A percentile compares a stretch with the other conserved stretches of the same genome.
These are phyloP conservation scores for Prionailurus bengalensis DNA, from an alignment of 2,113 vertebrate species.

Conservation along the genomic window DNA sequence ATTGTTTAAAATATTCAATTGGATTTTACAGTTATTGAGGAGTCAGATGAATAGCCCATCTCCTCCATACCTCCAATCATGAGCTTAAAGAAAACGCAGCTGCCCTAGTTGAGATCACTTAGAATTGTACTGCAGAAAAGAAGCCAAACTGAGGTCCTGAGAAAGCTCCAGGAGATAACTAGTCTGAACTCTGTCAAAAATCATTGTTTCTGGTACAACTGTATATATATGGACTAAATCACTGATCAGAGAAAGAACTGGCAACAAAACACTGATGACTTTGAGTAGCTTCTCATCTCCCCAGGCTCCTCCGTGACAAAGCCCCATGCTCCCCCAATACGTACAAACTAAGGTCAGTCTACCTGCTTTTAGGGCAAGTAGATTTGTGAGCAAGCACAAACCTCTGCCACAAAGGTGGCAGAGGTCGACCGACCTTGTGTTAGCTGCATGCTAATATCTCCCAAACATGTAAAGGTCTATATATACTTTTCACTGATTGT, in stretches of 20 bases:
- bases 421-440: constrained; percentile 64
- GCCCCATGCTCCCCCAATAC: not conserved
- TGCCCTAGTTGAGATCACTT: not conserved
- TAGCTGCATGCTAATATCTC: constrained; percentile 62
- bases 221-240: not conserved
- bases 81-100: not conserved
- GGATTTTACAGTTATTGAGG: constrained; percentile 8
- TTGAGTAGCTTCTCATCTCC: not conserved
- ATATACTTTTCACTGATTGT: constrained; percentile 74
- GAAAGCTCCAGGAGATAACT: constrained; percentile 7
- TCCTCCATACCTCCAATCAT: not conserved
- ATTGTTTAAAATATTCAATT: constrained; percentile 23
- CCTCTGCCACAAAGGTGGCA: not conserved
- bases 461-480: constrained; percentile 69
- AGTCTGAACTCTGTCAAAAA: not conserved
- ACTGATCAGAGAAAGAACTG: not conserved
- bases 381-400: constrained; percentile 53
- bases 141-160: not conserved
- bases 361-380: constrained; percentile 45
- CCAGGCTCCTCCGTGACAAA: not conserved
- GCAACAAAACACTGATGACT: not conserved
- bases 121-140: not conserved
- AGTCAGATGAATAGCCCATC: not conserved
- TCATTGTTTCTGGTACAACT: constrained; percentile 15
- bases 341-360: constrained; percentile 11